Base-by-base conservation (phyloP, 2,888 invertebrate species). In the Toxonevra muliebris region DNA sequence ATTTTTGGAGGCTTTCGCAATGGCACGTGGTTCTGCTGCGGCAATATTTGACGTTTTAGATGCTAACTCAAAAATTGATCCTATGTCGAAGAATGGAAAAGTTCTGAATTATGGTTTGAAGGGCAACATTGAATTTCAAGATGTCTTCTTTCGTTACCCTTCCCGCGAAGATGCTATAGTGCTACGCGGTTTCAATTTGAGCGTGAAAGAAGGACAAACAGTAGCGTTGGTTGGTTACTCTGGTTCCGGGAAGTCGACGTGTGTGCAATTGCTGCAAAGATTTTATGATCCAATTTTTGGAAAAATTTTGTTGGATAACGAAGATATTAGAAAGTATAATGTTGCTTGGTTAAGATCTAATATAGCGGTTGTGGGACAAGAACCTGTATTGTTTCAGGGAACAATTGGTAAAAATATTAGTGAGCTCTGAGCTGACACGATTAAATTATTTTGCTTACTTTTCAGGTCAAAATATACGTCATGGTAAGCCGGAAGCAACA, bases 311-410 rank as follows among this genome's bases (percentile, higher is more conserved):
- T 84, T 92, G 2, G 90, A 91, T 59, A 90, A 88, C 0, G 79
- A 88, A 66, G 90, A 94, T 78, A 86, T 94, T 62, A 87, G 88
- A 41, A 88, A 89, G 67, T 83, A 95, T 71, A 93, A 94, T 80
- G 89, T 82, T 30, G 86, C 88, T 41, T 92, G 93, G 89, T 81
- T 93, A 20, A 87, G 96, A 63, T 88, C 88, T 42, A 91, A 93
- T 79, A 92, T 96, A 70, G 95, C 94, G 0, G 89, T 95, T 8
- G 96, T 96, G 13, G 93, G 94, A 0, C 96, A 96, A 82, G 96
- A 96, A 75, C 96, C 95, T 0, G 91, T 93, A 7, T 87, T 96
- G 9, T 96, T 96, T 83, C 90, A 92, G 76, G 91, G 93, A 5
- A 90, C 90, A 20, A 93, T 96, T 69, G 79, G 81, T 82, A 71